Evolutionary conservation across 2,888 invertebrate genomes (phyloP).

Genomic region (Philereme transversata): DNA sequence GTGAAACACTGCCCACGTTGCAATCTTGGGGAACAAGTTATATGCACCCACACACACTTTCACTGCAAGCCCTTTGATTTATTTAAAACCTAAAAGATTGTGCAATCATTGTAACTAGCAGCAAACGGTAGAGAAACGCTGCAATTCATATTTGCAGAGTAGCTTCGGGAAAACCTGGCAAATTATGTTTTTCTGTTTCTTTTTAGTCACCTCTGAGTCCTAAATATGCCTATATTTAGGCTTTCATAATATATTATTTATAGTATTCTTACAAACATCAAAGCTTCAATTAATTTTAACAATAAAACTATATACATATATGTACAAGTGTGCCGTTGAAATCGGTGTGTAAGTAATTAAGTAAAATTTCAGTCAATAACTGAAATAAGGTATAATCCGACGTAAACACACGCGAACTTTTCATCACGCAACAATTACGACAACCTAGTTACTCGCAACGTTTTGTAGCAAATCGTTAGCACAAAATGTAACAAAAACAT

Average conservation of each 20-base stretch:
- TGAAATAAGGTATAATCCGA: conserved; percentile 50
- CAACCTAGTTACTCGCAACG: conserved; percentile 35
- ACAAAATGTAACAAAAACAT: conserved; percentile 32
- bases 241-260: too few relatives aligned
- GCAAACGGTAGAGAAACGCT: neutral
- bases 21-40: conserved; percentile 25
- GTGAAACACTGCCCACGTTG: conserved; percentile 35
- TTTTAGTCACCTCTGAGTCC: too few relatives aligned
- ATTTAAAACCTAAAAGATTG: conserved; percentile 25
- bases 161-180: too few relatives aligned
- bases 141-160: too few relatives aligned
- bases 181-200: too few relatives aligned
- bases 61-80: conserved; percentile 41
- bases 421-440: conserved; percentile 45
- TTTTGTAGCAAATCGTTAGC: conserved; percentile 34
- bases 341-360: conserved; percentile 42
- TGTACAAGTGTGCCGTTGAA: too few relatives aligned
- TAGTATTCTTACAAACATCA: neutral
- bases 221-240: too few relatives aligned
- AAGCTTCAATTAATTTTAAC: too few relatives aligned
- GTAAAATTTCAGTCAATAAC: conserved; percentile 45
- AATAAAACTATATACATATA: too few relatives aligned
- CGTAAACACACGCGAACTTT: conserved; percentile 48
- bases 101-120: conserved; percentile 24
- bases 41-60: conserved; percentile 41